These are phyloP conservation scores for Morpho deidamia DNA, from an alignment of 2,888 invertebrate species.

Conservation along the genomic window DNA sequence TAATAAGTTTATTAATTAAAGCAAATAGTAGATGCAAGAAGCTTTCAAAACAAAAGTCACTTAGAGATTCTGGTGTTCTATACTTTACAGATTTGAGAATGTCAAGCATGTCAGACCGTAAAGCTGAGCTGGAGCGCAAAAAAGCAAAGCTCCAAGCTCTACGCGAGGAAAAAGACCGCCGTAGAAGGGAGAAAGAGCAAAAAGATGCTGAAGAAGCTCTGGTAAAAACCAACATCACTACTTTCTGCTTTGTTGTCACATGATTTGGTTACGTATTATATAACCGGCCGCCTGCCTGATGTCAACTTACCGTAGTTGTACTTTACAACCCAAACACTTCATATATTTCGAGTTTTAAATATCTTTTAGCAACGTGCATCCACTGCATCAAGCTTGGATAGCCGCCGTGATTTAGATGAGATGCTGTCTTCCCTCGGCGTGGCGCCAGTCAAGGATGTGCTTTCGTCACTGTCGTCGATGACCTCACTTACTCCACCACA, in stretches of 20 bases:
- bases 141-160: slow-evolving; percentile 94
- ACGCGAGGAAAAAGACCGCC: slow-evolving; percentile 92
- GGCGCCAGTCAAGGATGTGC: slow-evolving; percentile 91
- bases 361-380: slow-evolving; percentile 64
- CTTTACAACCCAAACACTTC: no score
- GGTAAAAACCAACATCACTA: slow-evolving; percentile 35
- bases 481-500: slow-evolving; percentile 89
- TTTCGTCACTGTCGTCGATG: slow-evolving; percentile 89
- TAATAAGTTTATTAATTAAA: no score
- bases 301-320: no score
- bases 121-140: slow-evolving; percentile 95
- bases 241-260: no score
- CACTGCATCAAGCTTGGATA: slow-evolving; percentile 67
- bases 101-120: slow-evolving; percentile 89
- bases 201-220: slow-evolving; percentile 89
- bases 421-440: slow-evolving; percentile 92
- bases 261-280: no score
- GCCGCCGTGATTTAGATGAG: slow-evolving; percentile 86
- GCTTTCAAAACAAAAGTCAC: no score
- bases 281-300: no score
- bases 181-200: slow-evolving; percentile 90
- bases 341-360: background rate
- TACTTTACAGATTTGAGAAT: slow-evolving; percentile 35
- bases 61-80: no score
- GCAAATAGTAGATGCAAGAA: no score